Base-by-base conservation (phyloP, 2,888 invertebrate genomes). In the Lasioglossum calceatum region DNA sequence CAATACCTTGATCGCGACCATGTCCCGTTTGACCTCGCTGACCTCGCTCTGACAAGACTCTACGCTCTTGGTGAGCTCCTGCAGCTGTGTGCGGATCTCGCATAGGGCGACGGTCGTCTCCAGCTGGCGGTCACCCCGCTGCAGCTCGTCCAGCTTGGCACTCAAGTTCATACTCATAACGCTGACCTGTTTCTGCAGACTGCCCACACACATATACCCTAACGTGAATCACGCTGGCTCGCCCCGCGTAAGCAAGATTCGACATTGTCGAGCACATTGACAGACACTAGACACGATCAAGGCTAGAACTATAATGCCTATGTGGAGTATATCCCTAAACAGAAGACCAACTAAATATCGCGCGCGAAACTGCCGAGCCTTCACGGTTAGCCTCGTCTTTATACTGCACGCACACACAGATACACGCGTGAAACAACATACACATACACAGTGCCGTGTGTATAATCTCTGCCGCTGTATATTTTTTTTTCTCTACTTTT, bases 151-250 rank as follows among this genome's bases (percentile, higher is more conserved):
- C 97, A 98, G 97, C 97, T 98, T 98, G 95, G 98, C 98, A 96
- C 98, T 97, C 96, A 98, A 97, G 97, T 98, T 98, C 98, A 98
- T 98, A 96, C 98, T 98, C 98, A 98, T 98, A 97, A 98, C 98
- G 97, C 98, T 98, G 97, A 98, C 98, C 98, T 98, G 98, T 97
- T 98, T 98, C 97, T 98, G 98, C 97, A 98, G 98, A 97, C 98
- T 98, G 89, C 75, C 87, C 91, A 91, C 89, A 91, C 90, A 91
- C 90, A 90, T 88, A 91, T 85, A 91, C 83, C 86, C 89, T 58
- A 84, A 87, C 90, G 91, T 91, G 87, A 91, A 90, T 91, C 88
- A 79, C 89, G 87, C 90, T 91, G 90, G 87, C 91, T 91, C 89
- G 87, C 88, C 82, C 85, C 84, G 85, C 80, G 50, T 39, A 23